These are phyloP conservation scores for Dromas ardeola DNA, from an alignment of 2,113 vertebrate genomes.

Conservation along the genomic window DNA sequence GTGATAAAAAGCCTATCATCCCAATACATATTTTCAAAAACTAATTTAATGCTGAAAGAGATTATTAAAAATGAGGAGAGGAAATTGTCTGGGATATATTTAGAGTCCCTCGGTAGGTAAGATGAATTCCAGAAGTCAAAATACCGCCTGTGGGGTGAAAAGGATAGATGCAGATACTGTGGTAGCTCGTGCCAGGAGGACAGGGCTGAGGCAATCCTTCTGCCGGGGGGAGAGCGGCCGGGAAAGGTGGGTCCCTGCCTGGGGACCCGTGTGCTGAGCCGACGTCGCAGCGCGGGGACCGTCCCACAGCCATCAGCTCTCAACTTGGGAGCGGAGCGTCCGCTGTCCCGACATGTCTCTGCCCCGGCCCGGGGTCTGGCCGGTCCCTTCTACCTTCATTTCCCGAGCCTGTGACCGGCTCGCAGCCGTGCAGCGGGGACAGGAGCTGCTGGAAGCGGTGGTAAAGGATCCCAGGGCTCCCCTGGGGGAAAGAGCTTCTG, in stretches of 20 bases:
- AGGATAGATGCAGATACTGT: neutral
- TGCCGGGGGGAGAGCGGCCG: rapidly evolving
- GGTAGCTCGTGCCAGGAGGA: neutral
- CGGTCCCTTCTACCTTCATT: neutral
- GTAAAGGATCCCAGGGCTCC: neutral
- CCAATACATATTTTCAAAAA: slow-evolving; percentile 37
- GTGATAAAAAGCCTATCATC: slow-evolving; percentile 41
- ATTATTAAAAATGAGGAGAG: slow-evolving; percentile 48
- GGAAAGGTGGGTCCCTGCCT: neutral
- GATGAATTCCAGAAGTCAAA: slow-evolving; percentile 42
- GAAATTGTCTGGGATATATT: slow-evolving; percentile 44
- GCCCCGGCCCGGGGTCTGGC: rapidly evolving
- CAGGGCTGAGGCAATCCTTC: neutral
- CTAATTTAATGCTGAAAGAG: slow-evolving; percentile 27
- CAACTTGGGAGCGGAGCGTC: rapidly evolving
- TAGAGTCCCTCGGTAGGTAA: slow-evolving; percentile 8
- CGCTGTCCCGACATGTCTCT: rapidly evolving
- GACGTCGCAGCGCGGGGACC: rapidly evolving
- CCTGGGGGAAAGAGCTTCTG: neutral
- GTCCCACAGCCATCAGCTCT: rapidly evolving
- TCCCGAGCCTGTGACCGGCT: neutral
- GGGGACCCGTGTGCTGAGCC: neutral
- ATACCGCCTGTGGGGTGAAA: neutral
- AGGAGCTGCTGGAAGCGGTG: neutral
- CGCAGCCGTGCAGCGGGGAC: neutral